Evolutionary conservation across 1,140 invertebrate species (phyloP), one percentile per base, ranked within the genome.

Genomic region (Drosophila triauraria): DNA sequence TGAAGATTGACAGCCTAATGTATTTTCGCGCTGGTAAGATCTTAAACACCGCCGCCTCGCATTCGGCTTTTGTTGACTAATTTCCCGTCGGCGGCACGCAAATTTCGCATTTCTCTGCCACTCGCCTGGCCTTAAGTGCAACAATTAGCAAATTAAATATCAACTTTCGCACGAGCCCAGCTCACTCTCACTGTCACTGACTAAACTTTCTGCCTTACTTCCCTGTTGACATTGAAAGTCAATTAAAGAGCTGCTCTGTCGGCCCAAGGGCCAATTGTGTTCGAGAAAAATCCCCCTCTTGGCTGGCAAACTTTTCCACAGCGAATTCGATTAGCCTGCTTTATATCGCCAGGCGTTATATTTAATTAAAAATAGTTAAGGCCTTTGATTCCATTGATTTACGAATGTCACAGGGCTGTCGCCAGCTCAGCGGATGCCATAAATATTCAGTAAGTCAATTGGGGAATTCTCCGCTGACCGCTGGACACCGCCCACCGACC

Each of bases 1-100:
- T 88, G 85, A 88, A 90, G 85, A 88, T 79, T 88, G 85, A 88
- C 85, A 90, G 85, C 78, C 84, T 90, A 88, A 88, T 88, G 85
- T 88, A 88, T 90, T 85, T 69, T 78, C 61, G 74, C 84, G 70
- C 38, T 60, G 43, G 58, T 75, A 71, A 78, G 64, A 78, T 78
- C 75, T 69, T 30, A 63, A 75, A 63, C 60, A 44, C 40, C n/a
- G 75, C 62, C 70, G 79, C 67, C 35, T 67, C 38, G 20, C 51
- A 47, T 50, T 35, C 40, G 43, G 17, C 78, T 75, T 75, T 84
- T 75, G 80, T 75, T 71, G 72, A 71, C 80, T 87, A 81, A 87
- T 88, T 87, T 80, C 74, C 80, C 80, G 51, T 70, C 35, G 80
- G 77, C 38, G 25, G 71, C 76, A 78, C 76, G 76, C 76, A 78